Conservation (phyloP, 2,888 invertebrate species). For the Glaucopsyche alexis region DNA sequence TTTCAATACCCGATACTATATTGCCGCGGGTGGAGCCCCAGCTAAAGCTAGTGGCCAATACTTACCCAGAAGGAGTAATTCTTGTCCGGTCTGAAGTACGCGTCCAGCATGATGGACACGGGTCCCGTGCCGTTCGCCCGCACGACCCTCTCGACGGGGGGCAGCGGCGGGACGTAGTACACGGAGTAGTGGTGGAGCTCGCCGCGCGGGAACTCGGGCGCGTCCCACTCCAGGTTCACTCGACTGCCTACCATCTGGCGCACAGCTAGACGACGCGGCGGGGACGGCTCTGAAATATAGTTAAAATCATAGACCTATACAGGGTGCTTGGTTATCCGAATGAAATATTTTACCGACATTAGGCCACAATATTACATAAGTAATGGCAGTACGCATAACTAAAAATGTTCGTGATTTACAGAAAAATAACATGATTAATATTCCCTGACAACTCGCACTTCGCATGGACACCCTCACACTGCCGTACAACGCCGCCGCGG, state of each 20-base stretch:
- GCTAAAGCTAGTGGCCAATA: constrained; percentile 25
- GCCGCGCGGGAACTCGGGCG: constrained; percentile 83
- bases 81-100: constrained; percentile 74
- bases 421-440: too few species aligned
- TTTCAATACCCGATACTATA: too few species aligned
- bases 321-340: neutral
- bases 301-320: neutral
- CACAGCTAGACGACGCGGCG: constrained; percentile 83
- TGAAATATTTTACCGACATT: too few species aligned
- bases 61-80: constrained; percentile 88
- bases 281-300: constrained; percentile 77
- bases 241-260: constrained; percentile 81
- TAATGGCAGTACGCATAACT: too few species aligned
- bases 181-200: constrained; percentile 81
- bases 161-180: constrained; percentile 83
- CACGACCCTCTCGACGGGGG: constrained; percentile 70
- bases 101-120: constrained; percentile 72
- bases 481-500: too few species aligned
- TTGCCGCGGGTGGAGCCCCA: too few species aligned
- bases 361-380: too few species aligned
- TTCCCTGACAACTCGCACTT: too few species aligned
- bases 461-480: too few species aligned
- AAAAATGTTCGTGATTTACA: too few species aligned
- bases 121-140: constrained; percentile 56
- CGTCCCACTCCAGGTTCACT: constrained; percentile 85